phyloP scores from a whole-genome alignment of 2,888 invertebrate species.

The Platypus cylindrus region DNA sequence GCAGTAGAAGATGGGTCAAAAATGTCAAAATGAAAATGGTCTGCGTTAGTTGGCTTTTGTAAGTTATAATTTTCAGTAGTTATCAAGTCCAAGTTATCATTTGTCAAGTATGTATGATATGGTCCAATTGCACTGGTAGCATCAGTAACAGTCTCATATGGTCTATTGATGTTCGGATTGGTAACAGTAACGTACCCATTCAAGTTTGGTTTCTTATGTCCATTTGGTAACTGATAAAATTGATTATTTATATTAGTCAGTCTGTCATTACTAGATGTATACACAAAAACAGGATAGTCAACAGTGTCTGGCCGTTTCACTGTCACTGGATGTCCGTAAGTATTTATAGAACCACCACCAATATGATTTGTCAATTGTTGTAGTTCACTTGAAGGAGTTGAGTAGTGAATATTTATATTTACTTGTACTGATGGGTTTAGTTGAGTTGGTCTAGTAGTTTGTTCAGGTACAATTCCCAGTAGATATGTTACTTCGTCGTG shows the following conservation, averaged over 20 bases:
- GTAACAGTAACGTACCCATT: too few species aligned
- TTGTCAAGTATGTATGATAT: neutral
- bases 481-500: constrained; percentile 19
- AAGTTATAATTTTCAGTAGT: constrained; percentile 8
- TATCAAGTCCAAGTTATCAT: constrained; percentile 11
- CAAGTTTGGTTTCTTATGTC: constrained; percentile 6
- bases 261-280: neutral
- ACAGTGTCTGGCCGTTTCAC: constrained; percentile 12
- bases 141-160: constrained; percentile 6
- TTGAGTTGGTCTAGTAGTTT: constrained; percentile 8
- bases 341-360: too few species aligned
- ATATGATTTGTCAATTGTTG: too few species aligned
- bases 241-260: constrained; percentile 2
- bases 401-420: constrained; percentile 28
- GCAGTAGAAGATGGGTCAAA: neutral
- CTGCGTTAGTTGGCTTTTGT: constrained; percentile 6
- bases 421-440: constrained; percentile 20
- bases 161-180: too few species aligned
- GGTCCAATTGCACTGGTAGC: constrained; percentile 7
- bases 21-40: neutral
- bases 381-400: constrained; percentile 17
- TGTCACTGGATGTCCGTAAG: constrained; percentile 6
- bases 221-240: constrained; percentile 1
- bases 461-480: constrained; percentile 13
- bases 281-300: constrained; percentile 8